Evolutionary conservation across 1,140 invertebrate species (phyloP).

Genomic region (Ylistrum balloti): DNA sequence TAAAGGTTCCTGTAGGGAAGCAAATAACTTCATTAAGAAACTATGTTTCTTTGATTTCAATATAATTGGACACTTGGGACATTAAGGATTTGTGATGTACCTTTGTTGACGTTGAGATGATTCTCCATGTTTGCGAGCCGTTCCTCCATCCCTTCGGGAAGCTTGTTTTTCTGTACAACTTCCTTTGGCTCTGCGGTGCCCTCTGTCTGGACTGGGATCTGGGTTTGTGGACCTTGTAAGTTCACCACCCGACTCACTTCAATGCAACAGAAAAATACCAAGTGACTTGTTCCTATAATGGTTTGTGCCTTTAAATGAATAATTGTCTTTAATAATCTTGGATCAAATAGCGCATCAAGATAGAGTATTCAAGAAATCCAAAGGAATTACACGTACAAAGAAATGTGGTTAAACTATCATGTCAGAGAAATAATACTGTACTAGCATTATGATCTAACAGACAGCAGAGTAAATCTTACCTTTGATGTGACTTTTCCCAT

Average conservation of each 20-base stretch:
- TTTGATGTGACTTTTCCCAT: constrained; percentile 88
- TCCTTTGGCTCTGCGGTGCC: constrained; percentile 52
- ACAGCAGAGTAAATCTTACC: constrained; percentile 82
- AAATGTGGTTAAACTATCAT: neutral
- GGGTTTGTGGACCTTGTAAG: constrained; percentile 86
- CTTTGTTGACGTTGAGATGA: constrained; percentile 81
- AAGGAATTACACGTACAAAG: neutral
- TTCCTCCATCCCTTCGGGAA: constrained; percentile 84
- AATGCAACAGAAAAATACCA: constrained; percentile 64
- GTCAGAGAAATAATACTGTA: no score
- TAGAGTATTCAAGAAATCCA: neutral
- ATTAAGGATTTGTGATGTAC: constrained; percentile 43
- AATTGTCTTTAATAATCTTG: neutral
- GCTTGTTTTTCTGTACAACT: constrained; percentile 61
- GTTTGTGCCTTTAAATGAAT: no score
- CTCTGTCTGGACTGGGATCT: constrained; percentile 65
- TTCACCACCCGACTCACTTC: constrained; percentile 86
- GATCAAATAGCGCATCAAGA: neutral
- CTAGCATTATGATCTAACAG: no score
- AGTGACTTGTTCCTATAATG: no score
- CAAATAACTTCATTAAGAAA: no score
- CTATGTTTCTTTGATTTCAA: no score
- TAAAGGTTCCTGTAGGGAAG: no score
- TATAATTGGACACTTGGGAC: no score
- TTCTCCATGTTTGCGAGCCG: constrained; percentile 85